Conservation (phyloP, 2,113 vertebrate species). For the Gymnobelideus leadbeateri region DNA sequence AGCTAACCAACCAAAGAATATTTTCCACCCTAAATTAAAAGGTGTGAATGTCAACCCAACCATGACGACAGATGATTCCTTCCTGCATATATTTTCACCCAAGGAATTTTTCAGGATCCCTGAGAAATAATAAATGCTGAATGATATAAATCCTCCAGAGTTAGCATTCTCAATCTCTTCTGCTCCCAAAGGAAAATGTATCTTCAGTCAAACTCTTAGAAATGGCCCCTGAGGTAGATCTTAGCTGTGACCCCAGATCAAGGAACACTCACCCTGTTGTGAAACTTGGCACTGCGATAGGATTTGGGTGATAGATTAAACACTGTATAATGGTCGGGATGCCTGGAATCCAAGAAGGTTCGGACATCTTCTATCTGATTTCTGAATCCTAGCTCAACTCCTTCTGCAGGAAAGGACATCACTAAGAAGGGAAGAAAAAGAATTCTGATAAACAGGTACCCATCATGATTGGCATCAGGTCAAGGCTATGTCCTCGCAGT, state of each 20-base stretch:
- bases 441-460: not conserved
- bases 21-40: not conserved
- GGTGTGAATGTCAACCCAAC: not conserved
- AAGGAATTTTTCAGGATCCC: not conserved
- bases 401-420: slow-evolving; percentile 98
- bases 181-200: not conserved
- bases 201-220: not conserved
- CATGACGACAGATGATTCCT: not conserved
- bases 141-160: not conserved
- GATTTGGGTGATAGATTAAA: slow-evolving; percentile 98
- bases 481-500: not conserved
- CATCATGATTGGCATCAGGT: accelerated
- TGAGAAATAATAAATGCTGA: not conserved
- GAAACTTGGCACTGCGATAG: slow-evolving; percentile 98
- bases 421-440: slow-evolving; percentile 83
- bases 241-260: not conserved
- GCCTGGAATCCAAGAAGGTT: slow-evolving; percentile 96
- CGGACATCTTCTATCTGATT: slow-evolving; percentile 99
- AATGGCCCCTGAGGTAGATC: not conserved
- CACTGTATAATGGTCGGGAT: slow-evolving; percentile 98
- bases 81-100: not conserved
- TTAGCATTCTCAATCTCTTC: not conserved
- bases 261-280: slow-evolving; percentile 93
- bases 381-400: slow-evolving; percentile 94
- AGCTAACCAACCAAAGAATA: not conserved